phyloP scores from a whole-genome alignment of 2,113 vertebrate genomes.

The Dasyurus viverrinus region DNA sequence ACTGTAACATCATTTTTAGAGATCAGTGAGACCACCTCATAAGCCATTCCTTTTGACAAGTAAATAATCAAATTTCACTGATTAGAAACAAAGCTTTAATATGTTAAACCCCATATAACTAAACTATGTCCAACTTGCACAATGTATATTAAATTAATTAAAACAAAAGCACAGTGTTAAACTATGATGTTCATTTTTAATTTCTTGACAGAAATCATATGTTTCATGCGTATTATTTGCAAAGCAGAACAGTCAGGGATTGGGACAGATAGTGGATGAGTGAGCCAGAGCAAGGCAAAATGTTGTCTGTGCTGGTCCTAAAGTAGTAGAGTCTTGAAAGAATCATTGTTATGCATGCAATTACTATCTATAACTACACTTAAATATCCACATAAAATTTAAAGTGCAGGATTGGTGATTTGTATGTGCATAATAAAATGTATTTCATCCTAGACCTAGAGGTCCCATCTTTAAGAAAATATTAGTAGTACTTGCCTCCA shows the following conservation, averaged over 20 bases:
- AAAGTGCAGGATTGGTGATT: slow-evolving; percentile 9
- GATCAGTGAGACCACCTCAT: not conserved
- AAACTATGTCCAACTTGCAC: not conserved
- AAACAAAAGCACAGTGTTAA: slow-evolving; percentile 35
- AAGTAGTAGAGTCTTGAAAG: slow-evolving; percentile 7
- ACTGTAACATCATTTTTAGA: slow-evolving; percentile 15
- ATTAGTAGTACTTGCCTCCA: not conserved
- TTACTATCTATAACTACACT: not conserved
- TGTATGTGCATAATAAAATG: not conserved
- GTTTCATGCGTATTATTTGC: slow-evolving; percentile 8
- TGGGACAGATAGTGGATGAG: not conserved
- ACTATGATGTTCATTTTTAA: slow-evolving; percentile 31
- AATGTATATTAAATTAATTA: slow-evolving; percentile 5
- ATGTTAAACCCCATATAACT: not conserved
- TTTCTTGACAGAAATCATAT: slow-evolving; percentile 18
- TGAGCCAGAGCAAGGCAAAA: slow-evolving; percentile 39
- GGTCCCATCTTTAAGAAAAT: not conserved
- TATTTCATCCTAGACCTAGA: slow-evolving; percentile 5
- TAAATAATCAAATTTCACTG: slow-evolving; percentile 17
- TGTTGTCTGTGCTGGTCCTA: not conserved
- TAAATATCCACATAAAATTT: slow-evolving; percentile 12
- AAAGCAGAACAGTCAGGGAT: slow-evolving; percentile 31
- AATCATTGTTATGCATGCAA: not conserved
- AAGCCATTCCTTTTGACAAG: not conserved
- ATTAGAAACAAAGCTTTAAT: not conserved